phyloP scores from a whole-genome alignment of 2,888 invertebrate species.

The Tholera decimalis region DNA sequence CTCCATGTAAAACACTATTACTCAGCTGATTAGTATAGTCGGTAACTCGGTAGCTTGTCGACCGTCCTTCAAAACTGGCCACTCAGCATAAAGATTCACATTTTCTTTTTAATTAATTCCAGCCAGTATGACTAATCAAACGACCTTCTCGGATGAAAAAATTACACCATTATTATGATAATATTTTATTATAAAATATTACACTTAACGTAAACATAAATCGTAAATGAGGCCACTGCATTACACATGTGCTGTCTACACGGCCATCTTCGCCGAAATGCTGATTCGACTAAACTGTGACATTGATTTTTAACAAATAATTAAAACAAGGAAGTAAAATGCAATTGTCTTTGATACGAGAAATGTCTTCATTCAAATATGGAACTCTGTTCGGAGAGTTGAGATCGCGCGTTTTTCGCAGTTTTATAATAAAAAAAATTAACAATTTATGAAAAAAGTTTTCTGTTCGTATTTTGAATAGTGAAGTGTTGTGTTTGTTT shows the following conservation, averaged over 20 bases:
- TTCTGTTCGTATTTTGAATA: conserved; percentile 25
- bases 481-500: conserved; percentile 52
- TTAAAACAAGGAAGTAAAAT: conserved; percentile 72
- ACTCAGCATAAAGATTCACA: conserved; percentile 6
- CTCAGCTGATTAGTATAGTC: no score
- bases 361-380: conserved; percentile 63
- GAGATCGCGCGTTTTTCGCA: conserved; percentile 76
- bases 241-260: conserved; percentile 56
- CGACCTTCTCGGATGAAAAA: conserved; percentile 29
- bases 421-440: conserved; percentile 32
- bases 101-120: conserved; percentile 2
- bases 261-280: conserved; percentile 44
- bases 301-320: conserved; percentile 78
- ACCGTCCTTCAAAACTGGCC: not conserved
- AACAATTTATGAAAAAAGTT: not conserved
- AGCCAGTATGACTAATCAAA: conserved; percentile 13
- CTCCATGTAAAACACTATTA: no score
- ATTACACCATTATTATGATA: conserved; percentile 38
- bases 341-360: conserved; percentile 62
- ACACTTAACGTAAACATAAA: conserved; percentile 65
- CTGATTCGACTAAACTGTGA: conserved; percentile 74
- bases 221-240: conserved; percentile 70
- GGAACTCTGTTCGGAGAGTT: conserved; percentile 53
- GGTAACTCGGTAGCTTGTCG: not conserved
- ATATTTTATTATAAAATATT: conserved; percentile 54